Conservation (phyloP, 2,113 vertebrate genomes). For the Natator depressus region DNA sequence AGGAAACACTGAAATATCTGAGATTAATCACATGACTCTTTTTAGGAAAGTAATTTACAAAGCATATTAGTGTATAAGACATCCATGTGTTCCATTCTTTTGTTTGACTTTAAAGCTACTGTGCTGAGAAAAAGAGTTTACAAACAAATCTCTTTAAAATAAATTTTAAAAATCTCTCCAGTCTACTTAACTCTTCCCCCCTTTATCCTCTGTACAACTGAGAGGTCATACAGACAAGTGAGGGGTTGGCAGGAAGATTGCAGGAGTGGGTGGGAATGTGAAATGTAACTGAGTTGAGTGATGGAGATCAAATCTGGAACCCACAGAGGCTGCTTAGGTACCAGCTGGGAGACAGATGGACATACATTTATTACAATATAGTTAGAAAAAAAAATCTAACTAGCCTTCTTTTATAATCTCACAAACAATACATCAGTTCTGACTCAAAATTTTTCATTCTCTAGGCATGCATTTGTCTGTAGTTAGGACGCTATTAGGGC, state of each 20-base stretch:
- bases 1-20: constrained; percentile 30
- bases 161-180: neutral
- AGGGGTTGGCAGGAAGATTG: neutral
- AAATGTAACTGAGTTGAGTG: neutral
- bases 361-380: neutral
- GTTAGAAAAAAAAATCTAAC: neutral
- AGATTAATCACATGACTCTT: constrained; percentile 45
- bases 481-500: neutral
- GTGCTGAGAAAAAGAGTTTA: neutral
- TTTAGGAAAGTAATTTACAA: constrained; percentile 26
- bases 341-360: neutral
- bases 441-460: neutral
- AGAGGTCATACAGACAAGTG: fast-evolving
- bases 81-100: neutral
- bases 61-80: neutral
- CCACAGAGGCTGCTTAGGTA: neutral
- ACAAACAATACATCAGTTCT: fast-evolving
- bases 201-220: neutral
- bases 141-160: neutral
- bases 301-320: neutral
- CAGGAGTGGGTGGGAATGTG: fast-evolving
- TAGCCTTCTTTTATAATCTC: neutral
- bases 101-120: neutral
- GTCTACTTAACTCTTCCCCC: neutral
- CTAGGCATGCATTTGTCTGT: neutral